Evolutionary conservation across 2,888 invertebrate genomes (phyloP), one percentile per base, ranked within the genome.

Genomic region (Stramonita haemastoma): DNA sequence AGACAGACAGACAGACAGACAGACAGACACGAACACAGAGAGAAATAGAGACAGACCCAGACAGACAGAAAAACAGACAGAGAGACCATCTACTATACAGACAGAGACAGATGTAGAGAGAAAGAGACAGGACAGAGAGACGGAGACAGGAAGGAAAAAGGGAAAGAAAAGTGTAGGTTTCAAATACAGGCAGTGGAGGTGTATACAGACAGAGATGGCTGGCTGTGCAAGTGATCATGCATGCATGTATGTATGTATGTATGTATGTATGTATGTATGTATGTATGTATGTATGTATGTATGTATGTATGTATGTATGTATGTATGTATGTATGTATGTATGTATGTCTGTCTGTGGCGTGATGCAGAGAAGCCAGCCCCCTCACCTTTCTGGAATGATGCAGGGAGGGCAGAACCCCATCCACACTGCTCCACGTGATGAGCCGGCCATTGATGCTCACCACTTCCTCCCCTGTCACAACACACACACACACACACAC

Each of bases 401-500:
- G 88, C 0, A 91, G 46, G 46, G 85, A 84, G 8, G 87, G 81
- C 46, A 90, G 29, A 26, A 91, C 57, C 22, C 83, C 32, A n/a
- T 90, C 89, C 89, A 91, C 83, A 34, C 86, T 91, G 84, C 70
- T 56, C 90, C 90, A 90, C 13, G 91, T 91, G 19, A 91, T 19
- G 36, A 88, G 84, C 26, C 87, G 57, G 26, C 87, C 91, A 66
- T 90, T 87, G 88, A 91, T 73, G 60, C 88, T 88, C 56, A 83
- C 32, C 11, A 91, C 17, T n/a, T 88, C 73, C 13, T 84, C 86
- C 8, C 91, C 91, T 91, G 87, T 13, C n/a, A 77, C 34, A 17
- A 79, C 73, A 73, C 57, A 85, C 57, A 57, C 56, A 85, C 57
- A 85, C 57, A 85, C 56, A 57, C 70, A 83, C 46, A 87, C 66